phyloP scores from a whole-genome alignment of 2,113 vertebrate genomes.

The Hippocampus barbouri region DNA sequence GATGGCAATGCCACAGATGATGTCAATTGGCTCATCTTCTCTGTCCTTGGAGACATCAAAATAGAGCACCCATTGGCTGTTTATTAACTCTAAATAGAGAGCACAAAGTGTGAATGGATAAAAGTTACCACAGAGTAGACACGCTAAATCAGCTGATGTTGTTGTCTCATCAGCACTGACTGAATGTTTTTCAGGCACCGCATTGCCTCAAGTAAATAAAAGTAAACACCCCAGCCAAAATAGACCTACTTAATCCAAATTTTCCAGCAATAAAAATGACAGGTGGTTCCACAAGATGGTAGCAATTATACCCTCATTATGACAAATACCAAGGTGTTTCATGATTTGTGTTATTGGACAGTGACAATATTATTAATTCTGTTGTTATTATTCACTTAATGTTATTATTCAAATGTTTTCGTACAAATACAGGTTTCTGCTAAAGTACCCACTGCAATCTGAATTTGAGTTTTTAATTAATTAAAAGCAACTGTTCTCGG shows the following conservation, averaged over 20 bases:
- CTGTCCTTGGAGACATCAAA: background rate
- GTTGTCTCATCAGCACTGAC: background rate
- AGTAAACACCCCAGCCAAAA: background rate
- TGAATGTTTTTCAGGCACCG: background rate
- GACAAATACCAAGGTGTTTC: too few relatives aligned
- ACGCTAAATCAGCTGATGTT: background rate
- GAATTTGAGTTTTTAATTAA: background rate
- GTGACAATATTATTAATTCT: too few relatives aligned
- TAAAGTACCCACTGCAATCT: background rate
- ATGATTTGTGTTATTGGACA: too few relatives aligned
- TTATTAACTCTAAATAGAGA: background rate
- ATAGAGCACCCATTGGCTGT: background rate
- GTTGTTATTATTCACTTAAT: background rate
- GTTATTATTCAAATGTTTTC: background rate
- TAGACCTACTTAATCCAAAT: background rate
- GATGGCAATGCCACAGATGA: background rate
- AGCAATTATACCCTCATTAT: background rate
- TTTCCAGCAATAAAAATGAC: background rate
- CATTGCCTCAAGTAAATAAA: conserved; percentile 1
- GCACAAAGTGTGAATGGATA: background rate
- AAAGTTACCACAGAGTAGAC: background rate
- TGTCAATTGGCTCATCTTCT: background rate
- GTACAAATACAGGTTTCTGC: background rate
- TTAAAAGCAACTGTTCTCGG: background rate
- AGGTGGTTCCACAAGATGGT: background rate